A percentile compares a stretch with the other conserved stretches of the same genome.
Conservation (phyloP, 2,888 invertebrate species). For the Eulithis prunata region DNA sequence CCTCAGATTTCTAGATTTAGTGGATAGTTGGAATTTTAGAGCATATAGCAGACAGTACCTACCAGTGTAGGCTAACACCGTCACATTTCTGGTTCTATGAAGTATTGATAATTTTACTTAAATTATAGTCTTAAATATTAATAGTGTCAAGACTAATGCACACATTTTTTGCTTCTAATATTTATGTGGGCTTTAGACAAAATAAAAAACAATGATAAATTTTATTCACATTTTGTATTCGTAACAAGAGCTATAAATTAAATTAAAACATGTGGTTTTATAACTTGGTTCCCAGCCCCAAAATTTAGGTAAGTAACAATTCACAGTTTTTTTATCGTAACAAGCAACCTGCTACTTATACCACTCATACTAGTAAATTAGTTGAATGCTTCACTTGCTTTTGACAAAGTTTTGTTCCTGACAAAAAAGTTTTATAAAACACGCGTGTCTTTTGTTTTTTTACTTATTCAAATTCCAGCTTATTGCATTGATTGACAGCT, state of each 20-base stretch:
- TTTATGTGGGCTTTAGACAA: constrained; percentile 6
- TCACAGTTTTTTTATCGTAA: constrained; percentile 8
- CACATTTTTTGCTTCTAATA: constrained; percentile 7
- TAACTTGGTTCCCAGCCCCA: constrained; percentile 27
- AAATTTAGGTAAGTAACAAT: constrained; percentile 16
- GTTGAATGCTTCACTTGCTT: not conserved
- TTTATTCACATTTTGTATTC: constrained; percentile 14
- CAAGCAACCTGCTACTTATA: not conserved
- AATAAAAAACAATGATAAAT: constrained; percentile 20
- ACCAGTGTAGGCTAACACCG: too few relatives aligned
- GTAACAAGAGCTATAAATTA: constrained; percentile 24
- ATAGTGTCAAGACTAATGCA: constrained; percentile 7
- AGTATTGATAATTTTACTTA: not conserved
- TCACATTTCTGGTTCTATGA: not conserved
- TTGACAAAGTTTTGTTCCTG: too few relatives aligned
- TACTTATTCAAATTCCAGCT: not conserved
- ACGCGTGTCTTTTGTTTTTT: not conserved
- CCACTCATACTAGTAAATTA: not conserved
- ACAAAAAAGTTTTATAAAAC: not conserved
- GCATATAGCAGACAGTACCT: too few relatives aligned
- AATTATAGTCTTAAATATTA: constrained; percentile 5
- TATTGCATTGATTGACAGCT: not conserved
- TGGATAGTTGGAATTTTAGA: too few relatives aligned
- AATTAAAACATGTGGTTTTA: constrained; percentile 27
- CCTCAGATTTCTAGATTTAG: too few relatives aligned